Evolutionary conservation across 2,113 vertebrate species (phyloP).

Genomic region (Rhinoderma darwinii): DNA sequence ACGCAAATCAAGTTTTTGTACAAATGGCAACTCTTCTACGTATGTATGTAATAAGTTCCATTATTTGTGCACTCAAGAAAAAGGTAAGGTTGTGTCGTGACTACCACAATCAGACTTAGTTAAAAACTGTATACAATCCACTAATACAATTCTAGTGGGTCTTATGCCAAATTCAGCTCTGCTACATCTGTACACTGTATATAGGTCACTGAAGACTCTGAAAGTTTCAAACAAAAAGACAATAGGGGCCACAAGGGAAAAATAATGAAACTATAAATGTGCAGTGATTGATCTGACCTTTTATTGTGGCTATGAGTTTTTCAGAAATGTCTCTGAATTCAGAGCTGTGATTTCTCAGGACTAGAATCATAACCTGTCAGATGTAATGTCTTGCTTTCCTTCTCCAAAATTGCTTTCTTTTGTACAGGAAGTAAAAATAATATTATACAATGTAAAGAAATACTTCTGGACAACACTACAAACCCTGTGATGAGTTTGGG

Average conservation of each 20-base stretch:
- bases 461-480: not conserved
- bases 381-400: not conserved
- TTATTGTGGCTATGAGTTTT: conserved; percentile 9
- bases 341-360: not conserved
- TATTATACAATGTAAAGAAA: not conserved
- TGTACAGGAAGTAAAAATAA: not conserved
- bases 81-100: no score
- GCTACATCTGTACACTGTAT: not conserved
- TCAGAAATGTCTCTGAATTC: conserved; percentile 30
- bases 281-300: conserved; percentile 25
- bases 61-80: no score
- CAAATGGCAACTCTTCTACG: no score
- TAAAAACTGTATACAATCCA: no score
- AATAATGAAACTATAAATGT: not conserved
- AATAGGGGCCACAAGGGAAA: not conserved
- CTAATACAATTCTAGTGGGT: not conserved
- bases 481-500: not conserved
- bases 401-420: not conserved
- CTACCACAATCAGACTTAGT: no score
- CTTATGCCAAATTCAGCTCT: not conserved
- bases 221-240: not conserved
- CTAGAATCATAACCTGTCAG: conserved; percentile 6
- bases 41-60: no score
- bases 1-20: no score
- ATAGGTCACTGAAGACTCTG: not conserved